phyloP scores from a whole-genome alignment of 1,140 invertebrate species.

The Drosophila nasuta region DNA sequence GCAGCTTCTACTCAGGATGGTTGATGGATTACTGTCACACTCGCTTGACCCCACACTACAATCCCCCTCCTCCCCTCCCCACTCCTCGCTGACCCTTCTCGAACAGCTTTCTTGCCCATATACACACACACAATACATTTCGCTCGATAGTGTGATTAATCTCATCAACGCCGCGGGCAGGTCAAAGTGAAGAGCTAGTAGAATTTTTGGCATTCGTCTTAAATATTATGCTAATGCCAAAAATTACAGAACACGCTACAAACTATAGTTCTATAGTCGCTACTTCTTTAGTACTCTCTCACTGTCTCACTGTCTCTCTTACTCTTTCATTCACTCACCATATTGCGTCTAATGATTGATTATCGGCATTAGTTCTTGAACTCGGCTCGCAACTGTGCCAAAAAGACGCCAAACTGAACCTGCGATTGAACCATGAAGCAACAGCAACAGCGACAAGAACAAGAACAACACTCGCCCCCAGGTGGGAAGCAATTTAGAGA shows the following conservation, averaged over 20 bases:
- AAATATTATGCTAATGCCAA: constrained; percentile 66
- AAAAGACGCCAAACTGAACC: constrained; percentile 13
- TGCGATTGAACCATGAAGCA: background rate
- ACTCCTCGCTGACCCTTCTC: background rate
- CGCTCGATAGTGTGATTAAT: constrained; percentile 48
- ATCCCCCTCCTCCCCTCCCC: too few relatives aligned
- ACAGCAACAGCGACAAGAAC: background rate
- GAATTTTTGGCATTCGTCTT: constrained; percentile 20
- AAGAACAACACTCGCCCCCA: constrained; percentile 1
- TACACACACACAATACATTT: background rate
- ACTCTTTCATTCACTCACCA: background rate
- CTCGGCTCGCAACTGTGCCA: constrained; percentile 37
- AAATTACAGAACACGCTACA: constrained; percentile 31
- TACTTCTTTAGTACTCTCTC: background rate
- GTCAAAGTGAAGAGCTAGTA: constrained; percentile 61
- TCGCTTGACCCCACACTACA: too few relatives aligned
- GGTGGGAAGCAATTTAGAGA: constrained; percentile 24
- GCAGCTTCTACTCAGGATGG: constrained; percentile 33
- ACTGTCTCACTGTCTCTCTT: background rate
- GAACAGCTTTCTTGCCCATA: background rate
- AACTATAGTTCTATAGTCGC: background rate
- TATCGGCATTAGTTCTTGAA: constrained; percentile 21
- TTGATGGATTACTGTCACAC: constrained; percentile 62
- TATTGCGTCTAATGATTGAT: constrained; percentile 39
- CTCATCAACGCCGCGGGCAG: constrained; percentile 53